These are phyloP conservation scores for Lepidonotus clava DNA, from an alignment of 2,888 invertebrate genomes.

Conservation along the genomic window DNA sequence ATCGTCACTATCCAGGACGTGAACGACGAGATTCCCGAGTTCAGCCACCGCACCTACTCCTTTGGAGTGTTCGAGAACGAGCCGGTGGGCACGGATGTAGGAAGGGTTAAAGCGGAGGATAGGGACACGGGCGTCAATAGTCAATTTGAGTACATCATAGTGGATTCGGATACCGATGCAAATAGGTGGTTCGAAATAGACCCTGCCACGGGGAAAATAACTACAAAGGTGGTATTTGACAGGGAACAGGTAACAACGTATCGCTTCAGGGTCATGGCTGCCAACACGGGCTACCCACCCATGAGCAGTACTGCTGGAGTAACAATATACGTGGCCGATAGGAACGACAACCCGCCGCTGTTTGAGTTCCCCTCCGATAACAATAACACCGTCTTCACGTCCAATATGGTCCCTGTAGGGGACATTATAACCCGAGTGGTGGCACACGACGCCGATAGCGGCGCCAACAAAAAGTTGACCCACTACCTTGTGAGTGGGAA, in stretches of 20 bases:
- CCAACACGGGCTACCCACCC: conserved; percentile 34
- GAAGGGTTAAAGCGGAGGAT: conserved; percentile 51
- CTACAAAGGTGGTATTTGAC: conserved; percentile 89
- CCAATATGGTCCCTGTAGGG: conserved; percentile 55
- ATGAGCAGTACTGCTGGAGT: conserved; percentile 50
- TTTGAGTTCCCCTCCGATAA: conserved; percentile 17
- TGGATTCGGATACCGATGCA: conserved; percentile 4
- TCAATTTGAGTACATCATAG: conserved; percentile 37
- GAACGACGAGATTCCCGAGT: conserved; percentile 59
- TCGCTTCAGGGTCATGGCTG: conserved; percentile 87
- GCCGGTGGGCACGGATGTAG: conserved; percentile 49
- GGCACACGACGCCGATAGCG: conserved; percentile 53
- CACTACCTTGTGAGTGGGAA: conserved; percentile 27
- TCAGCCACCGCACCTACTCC: conserved; percentile 44
- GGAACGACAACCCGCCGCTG: conserved; percentile 50
- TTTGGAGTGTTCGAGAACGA: conserved; percentile 60
- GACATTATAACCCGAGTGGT: conserved; percentile 45
- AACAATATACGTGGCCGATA: conserved; percentile 43
- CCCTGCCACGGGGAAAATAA: conserved; percentile 91
- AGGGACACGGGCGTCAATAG: conserved; percentile 37
- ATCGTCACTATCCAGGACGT: conserved; percentile 54
- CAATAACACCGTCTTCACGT: conserved; percentile 41
- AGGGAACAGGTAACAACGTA: conserved; percentile 90
- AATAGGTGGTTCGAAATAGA: conserved; percentile 90
- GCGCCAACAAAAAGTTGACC: conserved; percentile 46